A percentile compares a stretch with the other conserved stretches of the same genome.
Evolutionary conservation across 1,140 invertebrate species (phyloP).

Genomic region (Coelopa frigida): DNA sequence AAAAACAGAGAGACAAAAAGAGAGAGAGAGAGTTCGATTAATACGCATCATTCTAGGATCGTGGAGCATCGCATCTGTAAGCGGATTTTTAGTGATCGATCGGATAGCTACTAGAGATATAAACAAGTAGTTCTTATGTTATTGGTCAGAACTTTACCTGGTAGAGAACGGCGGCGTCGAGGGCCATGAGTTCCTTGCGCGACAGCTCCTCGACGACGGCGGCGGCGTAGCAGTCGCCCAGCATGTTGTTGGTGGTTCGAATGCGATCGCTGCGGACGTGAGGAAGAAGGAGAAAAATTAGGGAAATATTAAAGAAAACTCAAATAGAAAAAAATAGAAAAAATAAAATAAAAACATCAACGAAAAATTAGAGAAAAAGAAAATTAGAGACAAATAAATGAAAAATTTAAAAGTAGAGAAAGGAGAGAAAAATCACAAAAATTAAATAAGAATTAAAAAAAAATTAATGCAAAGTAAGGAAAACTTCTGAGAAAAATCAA

Average conservation of each 20-base stretch:
- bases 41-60: not conserved
- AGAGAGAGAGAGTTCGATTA: no score
- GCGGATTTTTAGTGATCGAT: conserved; percentile 14
- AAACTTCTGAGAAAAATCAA: no score
- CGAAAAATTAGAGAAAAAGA: not conserved
- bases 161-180: conserved; percentile 56
- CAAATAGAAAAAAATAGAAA: not conserved
- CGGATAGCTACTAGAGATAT: conserved; percentile 6
- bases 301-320: not conserved
- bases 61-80: conserved; percentile 12
- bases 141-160: conserved; percentile 44
- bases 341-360: no score
- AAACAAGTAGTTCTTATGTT: not conserved
- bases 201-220: conserved; percentile 78
- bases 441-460: no score
- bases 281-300: conserved; percentile 21
- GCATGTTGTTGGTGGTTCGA: conserved; percentile 80
- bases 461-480: no score
- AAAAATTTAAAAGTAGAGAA: no score
- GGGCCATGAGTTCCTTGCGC: conserved; percentile 68
- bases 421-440: no score
- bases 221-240: conserved; percentile 81
- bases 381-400: not conserved
- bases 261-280: conserved; percentile 82
- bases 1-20: conserved; percentile 1